Conservation (phyloP, 2,113 vertebrate genomes). For the Sylvia atricapilla region DNA sequence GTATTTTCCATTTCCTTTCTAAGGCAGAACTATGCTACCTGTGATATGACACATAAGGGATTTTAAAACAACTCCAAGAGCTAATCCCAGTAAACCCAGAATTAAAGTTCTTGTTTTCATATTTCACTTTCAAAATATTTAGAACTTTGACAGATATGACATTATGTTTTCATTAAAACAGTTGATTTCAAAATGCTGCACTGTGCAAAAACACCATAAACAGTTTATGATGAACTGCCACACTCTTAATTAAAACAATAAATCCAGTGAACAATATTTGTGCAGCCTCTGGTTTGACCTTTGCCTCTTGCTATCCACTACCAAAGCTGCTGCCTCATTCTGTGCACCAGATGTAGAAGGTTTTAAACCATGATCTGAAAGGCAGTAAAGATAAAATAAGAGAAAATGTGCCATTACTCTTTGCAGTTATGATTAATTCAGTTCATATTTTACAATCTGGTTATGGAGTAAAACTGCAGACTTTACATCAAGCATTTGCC, state of each 20-base stretch:
- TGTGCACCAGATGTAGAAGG: constrained; percentile 76
- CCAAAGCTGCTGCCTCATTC: constrained; percentile 76
- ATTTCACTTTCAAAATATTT: constrained; percentile 88
- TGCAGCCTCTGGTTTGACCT: constrained; percentile 84
- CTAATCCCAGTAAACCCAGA: constrained; percentile 81
- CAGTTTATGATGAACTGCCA: constrained; percentile 92
- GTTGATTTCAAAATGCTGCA: constrained; percentile 85
- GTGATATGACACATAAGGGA: constrained; percentile 76
- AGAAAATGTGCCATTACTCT: constrained; percentile 84
- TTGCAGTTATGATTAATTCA: constrained; percentile 88
- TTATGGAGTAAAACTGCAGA: constrained; percentile 84
- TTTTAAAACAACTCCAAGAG: constrained; percentile 77
- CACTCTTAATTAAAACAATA: constrained; percentile 94
- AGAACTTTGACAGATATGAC: constrained; percentile 88
- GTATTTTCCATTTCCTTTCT: constrained; percentile 28
- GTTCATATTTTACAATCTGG: constrained; percentile 90
- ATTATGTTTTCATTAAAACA: constrained; percentile 88
- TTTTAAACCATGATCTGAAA: constrained; percentile 82
- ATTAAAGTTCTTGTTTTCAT: constrained; percentile 85
- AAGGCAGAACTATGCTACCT: constrained; percentile 53
- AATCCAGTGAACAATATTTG: constrained; percentile 87
- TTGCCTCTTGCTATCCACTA: constrained; percentile 83
- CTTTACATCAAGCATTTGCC: constrained; percentile 83
- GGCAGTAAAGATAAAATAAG: constrained; percentile 87
- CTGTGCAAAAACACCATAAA: constrained; percentile 88